Evolutionary conservation across 1,140 invertebrate species (phyloP), one percentile per base, ranked within the genome.

Genomic region (Trypoxylus dichotomus): DNA sequence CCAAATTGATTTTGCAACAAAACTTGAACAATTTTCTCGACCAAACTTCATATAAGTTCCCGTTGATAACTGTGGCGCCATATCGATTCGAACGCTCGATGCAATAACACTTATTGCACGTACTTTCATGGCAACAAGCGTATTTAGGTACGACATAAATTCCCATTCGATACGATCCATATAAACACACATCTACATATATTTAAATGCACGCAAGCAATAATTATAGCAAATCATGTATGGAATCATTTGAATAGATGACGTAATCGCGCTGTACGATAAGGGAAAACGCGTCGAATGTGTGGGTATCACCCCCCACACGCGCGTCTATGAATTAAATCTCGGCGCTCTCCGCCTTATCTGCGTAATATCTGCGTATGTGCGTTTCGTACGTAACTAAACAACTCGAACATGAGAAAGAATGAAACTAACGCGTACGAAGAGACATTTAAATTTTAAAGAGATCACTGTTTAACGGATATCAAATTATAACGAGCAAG

Each of bases 381-480:
- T 29, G 58, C 8, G 58, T 24, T 10, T 8, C 21, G 58, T 24
- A 21, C 21, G 58, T 19, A 24, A 24, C 58, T 60, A 43, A 43
- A 43, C 10, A 15, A 43, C n/a, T n/a, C n/a, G n/a, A n/a, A 37
- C 32, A 37, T 8, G 47, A 21, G 47, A n/a, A 58, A 19, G 47
- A n/a, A 58, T 58, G 21, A 19, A 58, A 19, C 15, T 21, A 13
- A 58, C 47, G 13, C 7, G 13, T 19, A 24, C 21, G 60, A 68
- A 27, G 24, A 68, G 60, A 68, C 60, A 68, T 68, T 68, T 68
- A 68, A 68, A 68, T 68, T 68, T 68, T 68, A 68, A 68, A 68
- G 60, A 68, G 60, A 19, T 24, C 24, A 29, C 21, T 27, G 27
- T 27, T 25, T 29, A 29, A 27, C 60, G 47, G 19, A n/a, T 54